Evolutionary conservation across 37 sponge, comb jelly and placozoan genomes (phyloP), one percentile per base, ranked within the genome.

Genomic region (Hexactinellida sp.): DNA sequence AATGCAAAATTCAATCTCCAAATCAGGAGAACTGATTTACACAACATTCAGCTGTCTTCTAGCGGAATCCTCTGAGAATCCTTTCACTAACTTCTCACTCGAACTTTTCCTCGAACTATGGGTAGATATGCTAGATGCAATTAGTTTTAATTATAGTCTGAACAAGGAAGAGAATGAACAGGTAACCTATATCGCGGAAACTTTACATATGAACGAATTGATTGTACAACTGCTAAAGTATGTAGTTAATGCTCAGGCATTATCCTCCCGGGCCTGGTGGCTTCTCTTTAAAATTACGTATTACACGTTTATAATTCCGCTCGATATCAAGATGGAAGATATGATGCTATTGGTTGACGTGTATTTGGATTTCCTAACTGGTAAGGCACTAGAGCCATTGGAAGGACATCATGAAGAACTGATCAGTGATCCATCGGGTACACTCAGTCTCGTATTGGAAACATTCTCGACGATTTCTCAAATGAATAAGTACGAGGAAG

Each of bases 71-170:
- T 63, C 76, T 25, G 76, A 63, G 21, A 63, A 63, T 63, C 76
- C 76, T 63, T 63, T 63, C 76, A 63, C 76, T 25, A 63, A 63
- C 76, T 63, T 63, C 76, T 63, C 76, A 28, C 76, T 63, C 30
- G 76, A 63, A 63, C 76, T 63, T 63, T 63, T 63, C 76, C 30
- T 63, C 3, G 76, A 63, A 63, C 76, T 63, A 63, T 63, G 76
- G 76, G 76, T 63, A 63, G 76, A 63, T 63, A 63, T 63, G 76
- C 76, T 63, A n/a, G 76, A 63, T n/a, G 76, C 76, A 23, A 63
- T 63, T 63, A 63, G 76, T 23, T 63, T 25, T 63, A 63, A 63
- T n/a, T 63, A 7, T 28, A 63, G 76, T 63, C 76, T 63, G 3
- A 63, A 63, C 76, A 63, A 63, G 30, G 76, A 63, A 63, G 76